Evolutionary conservation across 1,140 invertebrate species (phyloP).

Genomic region (Conus betulinus): DNA sequence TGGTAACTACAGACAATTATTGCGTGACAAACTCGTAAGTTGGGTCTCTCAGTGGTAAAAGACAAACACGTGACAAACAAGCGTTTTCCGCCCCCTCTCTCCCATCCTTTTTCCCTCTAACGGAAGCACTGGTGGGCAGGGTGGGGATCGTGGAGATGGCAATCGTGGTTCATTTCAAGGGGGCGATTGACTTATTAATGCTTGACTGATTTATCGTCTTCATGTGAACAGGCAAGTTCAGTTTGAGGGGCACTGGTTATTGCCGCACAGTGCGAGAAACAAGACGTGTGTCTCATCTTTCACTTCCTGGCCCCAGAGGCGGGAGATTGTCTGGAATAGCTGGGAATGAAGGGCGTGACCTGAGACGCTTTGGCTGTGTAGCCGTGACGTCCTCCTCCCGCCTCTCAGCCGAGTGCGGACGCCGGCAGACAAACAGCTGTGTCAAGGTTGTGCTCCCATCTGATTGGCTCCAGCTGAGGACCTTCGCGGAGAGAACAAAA

Average conservation of each 20-base stretch:
- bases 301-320: not conserved
- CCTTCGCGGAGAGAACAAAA: not conserved
- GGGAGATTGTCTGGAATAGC: not conserved
- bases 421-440: not conserved
- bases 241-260: not conserved
- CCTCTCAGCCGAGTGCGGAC: not conserved
- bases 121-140: not conserved
- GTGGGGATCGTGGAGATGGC: not conserved
- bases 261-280: not conserved
- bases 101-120: not conserved
- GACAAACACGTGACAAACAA: not conserved
- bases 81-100: not conserved
- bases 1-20: too few relatives aligned
- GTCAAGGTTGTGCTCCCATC: not conserved
- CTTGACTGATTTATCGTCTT: slow-evolving; percentile 5
- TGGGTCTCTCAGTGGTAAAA: too few relatives aligned
- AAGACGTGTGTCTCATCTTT: slow-evolving; percentile 10
- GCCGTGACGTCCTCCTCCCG: not conserved
- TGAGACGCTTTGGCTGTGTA: not conserved
- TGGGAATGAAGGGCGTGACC: not conserved
- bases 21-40: too few relatives aligned
- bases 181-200: slow-evolving; percentile 10
- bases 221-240: slow-evolving; percentile 1
- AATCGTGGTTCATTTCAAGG: not conserved
- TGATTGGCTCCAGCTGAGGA: not conserved